Conservation (phyloP, 2,888 invertebrate genomes). For the Syritta pipiens region DNA sequence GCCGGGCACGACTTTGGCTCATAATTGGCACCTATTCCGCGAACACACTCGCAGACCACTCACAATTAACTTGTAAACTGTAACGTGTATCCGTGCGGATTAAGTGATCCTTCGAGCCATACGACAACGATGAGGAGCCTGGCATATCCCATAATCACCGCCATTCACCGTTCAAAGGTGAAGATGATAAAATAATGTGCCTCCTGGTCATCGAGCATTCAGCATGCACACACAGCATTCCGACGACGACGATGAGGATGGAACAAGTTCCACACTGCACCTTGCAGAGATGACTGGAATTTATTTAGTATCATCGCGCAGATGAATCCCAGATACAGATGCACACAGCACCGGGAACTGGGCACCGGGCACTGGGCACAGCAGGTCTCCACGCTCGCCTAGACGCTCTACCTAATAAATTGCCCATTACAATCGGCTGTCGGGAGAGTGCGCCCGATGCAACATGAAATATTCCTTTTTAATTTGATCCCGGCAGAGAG, state of each 20-base stretch:
- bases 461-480: conserved; percentile 67
- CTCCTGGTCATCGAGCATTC: conserved; percentile 50
- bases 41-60: conserved; percentile 21
- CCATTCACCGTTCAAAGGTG: conserved; percentile 61
- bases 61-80: conserved; percentile 65
- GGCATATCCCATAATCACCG: conserved; percentile 58
- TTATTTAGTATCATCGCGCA: conserved; percentile 68
- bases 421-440: conserved; percentile 65
- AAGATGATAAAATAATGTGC: conserved; percentile 66
- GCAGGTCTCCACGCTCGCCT: conserved; percentile 19
- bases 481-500: conserved; percentile 55
- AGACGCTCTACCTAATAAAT: conserved; percentile 58
- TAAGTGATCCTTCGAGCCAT: conserved; percentile 58
- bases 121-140: conserved; percentile 34
- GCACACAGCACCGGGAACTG: not conserved
- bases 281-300: conserved; percentile 60
- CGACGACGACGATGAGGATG: conserved; percentile 20
- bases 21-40: conserved; percentile 58
- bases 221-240: conserved; percentile 19
- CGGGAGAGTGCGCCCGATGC: conserved; percentile 46
- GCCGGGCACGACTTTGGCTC: conserved; percentile 13
- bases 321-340: conserved; percentile 55
- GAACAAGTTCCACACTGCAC: conserved; percentile 61
- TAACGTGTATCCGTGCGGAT: conserved; percentile 47
- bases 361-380: not conserved